Base-by-base conservation (phyloP, 1,140 invertebrate species). In the Grapholita molesta region DNA sequence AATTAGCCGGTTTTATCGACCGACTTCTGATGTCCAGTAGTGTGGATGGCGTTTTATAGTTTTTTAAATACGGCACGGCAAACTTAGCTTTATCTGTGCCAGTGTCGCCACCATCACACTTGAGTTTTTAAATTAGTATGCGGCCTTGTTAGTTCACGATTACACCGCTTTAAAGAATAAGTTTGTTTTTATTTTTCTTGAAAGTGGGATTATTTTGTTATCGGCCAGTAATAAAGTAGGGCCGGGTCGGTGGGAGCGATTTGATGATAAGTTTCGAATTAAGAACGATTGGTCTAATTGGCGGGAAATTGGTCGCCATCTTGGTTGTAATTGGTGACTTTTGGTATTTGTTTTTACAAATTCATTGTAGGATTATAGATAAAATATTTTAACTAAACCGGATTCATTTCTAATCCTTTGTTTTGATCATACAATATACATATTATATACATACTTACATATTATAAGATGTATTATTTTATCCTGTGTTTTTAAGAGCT, bases 141-240 rank as follows among this genome's bases (percentile, higher is more conserved):
- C 25, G 23, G 24, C 7, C 1, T 28, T 12, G 5, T 61, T 61
- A 61, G 25, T 28, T 61, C 25, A 21, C 12, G 24, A 61, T 61
- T 61, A 28, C 11, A n/a, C 24, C 55, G 55, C 12, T 28, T 25
- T 25, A 28, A 61, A 9, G 32, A 15, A 2, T 30, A 61, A 61
- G 23, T 61, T 61, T 28, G 55, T 28, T 2, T 61, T 25, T 61
- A 61, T 61, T 61, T 61, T 61, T 61, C 55, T 61, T 61, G 25
- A 61, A 61, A 32, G 55, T 28, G 55, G 83, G 82, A 86, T 86
- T 84, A 86, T 78, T 84, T 86, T 84, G 84, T 86, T 86, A 86
- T 86, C 84, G 75, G 79, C 76, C 77, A 69, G 82, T 78, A 80
- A 86, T 86, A 86, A 86, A 84, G 82, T 83, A 83, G 80, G 78